Conservation (phyloP, 2,888 invertebrate species). For the Calephelis perditalis region DNA sequence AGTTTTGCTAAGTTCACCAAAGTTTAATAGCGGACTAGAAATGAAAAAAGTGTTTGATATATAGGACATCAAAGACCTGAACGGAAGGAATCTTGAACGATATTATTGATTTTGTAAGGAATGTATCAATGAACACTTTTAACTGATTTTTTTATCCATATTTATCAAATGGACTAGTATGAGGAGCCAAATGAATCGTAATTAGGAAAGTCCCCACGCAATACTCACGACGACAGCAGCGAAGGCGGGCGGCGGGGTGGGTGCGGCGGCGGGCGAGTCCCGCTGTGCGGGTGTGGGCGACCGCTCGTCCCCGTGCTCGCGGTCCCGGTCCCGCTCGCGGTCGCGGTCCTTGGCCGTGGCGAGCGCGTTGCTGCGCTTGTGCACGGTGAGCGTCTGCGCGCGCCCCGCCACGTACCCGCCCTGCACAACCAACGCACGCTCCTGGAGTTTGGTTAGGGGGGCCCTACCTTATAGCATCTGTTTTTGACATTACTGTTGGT, state of each 20-base stretch:
- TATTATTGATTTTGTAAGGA: too few species aligned
- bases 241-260: constrained; percentile 57
- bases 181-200: too few species aligned
- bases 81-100: too few species aligned
- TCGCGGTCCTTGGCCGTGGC: constrained; percentile 77
- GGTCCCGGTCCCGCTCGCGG: constrained; percentile 51
- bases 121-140: too few species aligned
- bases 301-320: constrained; percentile 73
- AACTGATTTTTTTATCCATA: too few species aligned
- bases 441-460: constrained; percentile 78
- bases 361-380: constrained; percentile 88
- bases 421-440: constrained; percentile 82
- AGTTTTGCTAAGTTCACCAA: too few species aligned
- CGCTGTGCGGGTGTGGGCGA: constrained; percentile 35
- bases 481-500: constrained; percentile 54
- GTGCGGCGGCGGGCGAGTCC: constrained; percentile 43
- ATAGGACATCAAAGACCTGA: too few species aligned
- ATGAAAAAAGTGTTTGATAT: too few species aligned
- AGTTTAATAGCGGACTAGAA: too few species aligned
- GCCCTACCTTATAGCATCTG: constrained; percentile 69
- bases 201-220: too few species aligned
- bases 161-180: too few species aligned
- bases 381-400: constrained; percentile 81
- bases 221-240: constrained; percentile 49
- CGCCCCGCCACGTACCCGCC: constrained; percentile 82